A percentile compares a stretch with the other conserved stretches of the same genome.
Evolutionary conservation across 2,113 vertebrate species (phyloP).

Genomic region (Verasper variegatus): DNA sequence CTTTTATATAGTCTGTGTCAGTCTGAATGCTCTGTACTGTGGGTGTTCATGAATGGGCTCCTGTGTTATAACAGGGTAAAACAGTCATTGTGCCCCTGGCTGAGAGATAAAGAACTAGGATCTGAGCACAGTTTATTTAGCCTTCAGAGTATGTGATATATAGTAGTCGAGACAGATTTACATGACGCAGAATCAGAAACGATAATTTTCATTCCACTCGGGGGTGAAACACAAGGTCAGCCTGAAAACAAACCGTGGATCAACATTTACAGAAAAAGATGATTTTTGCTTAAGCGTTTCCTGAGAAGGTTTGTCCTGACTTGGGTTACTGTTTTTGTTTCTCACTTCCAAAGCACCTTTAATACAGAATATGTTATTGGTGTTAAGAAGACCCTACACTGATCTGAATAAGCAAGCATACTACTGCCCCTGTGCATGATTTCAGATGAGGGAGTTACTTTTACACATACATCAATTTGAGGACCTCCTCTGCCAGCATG

Average conservation of each 20-base stretch:
- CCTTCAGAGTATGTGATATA: conserved; percentile 5
- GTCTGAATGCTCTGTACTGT: conserved; percentile 1
- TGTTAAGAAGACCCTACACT: background rate
- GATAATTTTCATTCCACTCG: background rate
- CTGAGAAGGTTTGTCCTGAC: conserved; percentile 10
- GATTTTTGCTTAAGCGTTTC: conserved; percentile 2
- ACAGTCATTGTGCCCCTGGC: conserved; percentile 33
- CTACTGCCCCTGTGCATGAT: too few species aligned
- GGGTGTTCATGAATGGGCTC: conserved; percentile 14
- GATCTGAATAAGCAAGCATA: background rate
- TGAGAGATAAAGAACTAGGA: conserved; percentile 1
- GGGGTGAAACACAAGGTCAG: conserved; percentile 9
- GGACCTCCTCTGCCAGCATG: too few species aligned
- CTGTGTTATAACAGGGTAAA: conserved; percentile 43
- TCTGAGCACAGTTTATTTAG: conserved; percentile 29
- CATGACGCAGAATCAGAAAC: background rate
- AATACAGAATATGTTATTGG: background rate
- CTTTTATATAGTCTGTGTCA: conserved; percentile 14
- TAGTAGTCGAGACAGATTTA: background rate
- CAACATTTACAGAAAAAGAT: conserved; percentile 33
- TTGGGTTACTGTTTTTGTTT: conserved; percentile 20
- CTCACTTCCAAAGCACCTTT: background rate
- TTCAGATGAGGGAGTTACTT: background rate
- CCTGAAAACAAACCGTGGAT: conserved; percentile 29
- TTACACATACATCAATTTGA: background rate